These are phyloP conservation scores for Cheilosia grossa DNA, from an alignment of 2,888 invertebrate species.

Conservation along the genomic window DNA sequence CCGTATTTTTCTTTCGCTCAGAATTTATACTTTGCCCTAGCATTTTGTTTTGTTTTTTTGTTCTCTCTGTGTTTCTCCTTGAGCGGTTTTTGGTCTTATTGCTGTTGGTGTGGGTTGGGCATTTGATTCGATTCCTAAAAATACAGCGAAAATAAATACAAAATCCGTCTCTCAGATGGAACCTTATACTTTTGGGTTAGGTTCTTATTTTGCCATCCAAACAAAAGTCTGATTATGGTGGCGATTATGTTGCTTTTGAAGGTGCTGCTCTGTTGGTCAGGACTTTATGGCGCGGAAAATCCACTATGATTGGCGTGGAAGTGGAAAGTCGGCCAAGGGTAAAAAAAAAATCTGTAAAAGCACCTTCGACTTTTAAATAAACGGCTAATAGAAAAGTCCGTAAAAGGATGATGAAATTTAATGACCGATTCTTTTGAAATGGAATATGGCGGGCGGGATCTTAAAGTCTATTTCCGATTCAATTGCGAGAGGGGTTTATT, in stretches of 20 bases:
- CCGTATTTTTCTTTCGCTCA: slow-evolving; percentile 14
- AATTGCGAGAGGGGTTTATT: slow-evolving; percentile 18
- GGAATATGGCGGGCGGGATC: neutral
- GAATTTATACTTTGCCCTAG: slow-evolving; percentile 24
- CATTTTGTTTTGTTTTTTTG: neutral
- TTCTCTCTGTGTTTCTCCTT: slow-evolving; percentile 26
- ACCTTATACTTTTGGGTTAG: slow-evolving; percentile 64
- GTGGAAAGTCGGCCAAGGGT: slow-evolving; percentile 41
- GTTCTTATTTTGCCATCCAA: slow-evolving; percentile 61
- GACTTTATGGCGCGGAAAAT: slow-evolving; percentile 66
- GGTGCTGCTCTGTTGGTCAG: slow-evolving; percentile 45
- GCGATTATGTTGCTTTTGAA: slow-evolving; percentile 46
- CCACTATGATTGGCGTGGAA: slow-evolving; percentile 62
- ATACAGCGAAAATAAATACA: slow-evolving; percentile 10
- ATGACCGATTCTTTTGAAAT: slow-evolving; percentile 1
- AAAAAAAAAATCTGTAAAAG: slow-evolving; percentile 12
- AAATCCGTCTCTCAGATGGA: slow-evolving; percentile 49
- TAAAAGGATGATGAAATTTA: slow-evolving; percentile 9
- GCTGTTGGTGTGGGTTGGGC: neutral
- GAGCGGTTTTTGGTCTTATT: slow-evolving; percentile 47
- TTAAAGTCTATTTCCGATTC: slow-evolving; percentile 30
- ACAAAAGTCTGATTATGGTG: slow-evolving; percentile 33
- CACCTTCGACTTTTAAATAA: slow-evolving; percentile 50
- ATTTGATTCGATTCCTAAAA: slow-evolving; percentile 60
- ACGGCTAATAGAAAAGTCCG: neutral